Percentiles rank a stretch among this genome's conserved stretches.
These are phyloP conservation scores for Lampris megalopsis DNA, from an alignment of 2,113 vertebrate species.

Conservation along the genomic window DNA sequence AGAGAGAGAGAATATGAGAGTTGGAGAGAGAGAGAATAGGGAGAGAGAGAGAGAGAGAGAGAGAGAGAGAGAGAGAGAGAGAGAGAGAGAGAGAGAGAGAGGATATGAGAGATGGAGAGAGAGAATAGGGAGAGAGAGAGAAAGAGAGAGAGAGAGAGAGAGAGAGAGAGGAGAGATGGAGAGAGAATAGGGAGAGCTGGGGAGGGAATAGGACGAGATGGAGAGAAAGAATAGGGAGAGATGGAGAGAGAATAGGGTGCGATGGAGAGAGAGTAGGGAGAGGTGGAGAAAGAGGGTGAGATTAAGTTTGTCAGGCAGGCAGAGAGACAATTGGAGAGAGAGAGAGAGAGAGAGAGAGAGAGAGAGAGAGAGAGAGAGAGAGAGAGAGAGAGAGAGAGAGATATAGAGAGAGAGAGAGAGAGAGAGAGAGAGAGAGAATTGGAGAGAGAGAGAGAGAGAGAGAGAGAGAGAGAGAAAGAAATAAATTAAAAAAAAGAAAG, in stretches of 20 bases:
- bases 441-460: too few relatives aligned
- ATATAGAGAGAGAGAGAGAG: neutral
- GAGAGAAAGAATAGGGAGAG: neutral
- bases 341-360: too few relatives aligned
- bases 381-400: neutral
- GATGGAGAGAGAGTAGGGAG: too few relatives aligned
- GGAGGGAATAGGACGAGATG: neutral
- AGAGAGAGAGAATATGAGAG: conserved; percentile 1
- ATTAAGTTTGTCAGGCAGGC: neutral
- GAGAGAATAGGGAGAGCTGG: neutral
- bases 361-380: too few relatives aligned
- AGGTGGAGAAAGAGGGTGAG: conserved; percentile 3
- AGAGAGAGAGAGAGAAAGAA: neutral
- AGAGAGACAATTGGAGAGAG: neutral
- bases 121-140: neutral
- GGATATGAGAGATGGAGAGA: neutral
- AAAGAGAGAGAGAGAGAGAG: conserved; percentile 12
- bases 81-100: neutral
- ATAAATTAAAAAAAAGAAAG: conserved; percentile 2
- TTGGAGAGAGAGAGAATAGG: neutral
- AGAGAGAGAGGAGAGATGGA: neutral
- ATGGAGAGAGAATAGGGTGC: neutral
- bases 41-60: neutral
- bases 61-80: neutral
- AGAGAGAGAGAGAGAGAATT: neutral